These are phyloP conservation scores for Pachyuromys duprasi DNA, from an alignment of 2,797 vertebrate species.

Conservation along the genomic window DNA sequence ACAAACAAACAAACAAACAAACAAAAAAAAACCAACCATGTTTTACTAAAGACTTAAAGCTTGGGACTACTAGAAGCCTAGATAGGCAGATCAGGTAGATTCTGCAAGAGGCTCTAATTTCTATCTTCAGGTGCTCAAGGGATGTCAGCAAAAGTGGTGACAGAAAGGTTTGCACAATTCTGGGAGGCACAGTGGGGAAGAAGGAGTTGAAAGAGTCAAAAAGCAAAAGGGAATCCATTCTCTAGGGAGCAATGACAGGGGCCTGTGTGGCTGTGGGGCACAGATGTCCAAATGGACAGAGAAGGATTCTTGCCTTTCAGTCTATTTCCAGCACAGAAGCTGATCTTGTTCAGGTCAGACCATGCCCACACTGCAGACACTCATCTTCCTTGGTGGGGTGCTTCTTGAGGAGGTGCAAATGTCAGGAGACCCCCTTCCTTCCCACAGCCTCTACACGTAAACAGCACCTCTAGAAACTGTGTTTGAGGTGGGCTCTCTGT, in stretches of 20 bases:
- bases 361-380: neutral
- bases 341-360: neutral
- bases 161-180: neutral
- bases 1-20: too few relatives aligned
- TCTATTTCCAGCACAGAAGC: neutral
- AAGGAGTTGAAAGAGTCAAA: neutral
- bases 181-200: neutral
- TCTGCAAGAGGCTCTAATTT: neutral
- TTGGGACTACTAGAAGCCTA: neutral
- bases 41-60: slow-evolving; percentile 32
- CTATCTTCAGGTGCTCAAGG: neutral
- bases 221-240: neutral
- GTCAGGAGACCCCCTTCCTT: neutral
- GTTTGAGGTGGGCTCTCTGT: neutral
- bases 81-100: neutral
- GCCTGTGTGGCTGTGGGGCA: neutral
- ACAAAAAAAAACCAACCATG: too few relatives aligned
- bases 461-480: neutral
- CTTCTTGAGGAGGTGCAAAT: neutral
- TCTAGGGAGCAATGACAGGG: neutral
- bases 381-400: neutral
- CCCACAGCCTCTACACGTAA: neutral
- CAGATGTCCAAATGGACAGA: neutral
- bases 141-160: neutral
- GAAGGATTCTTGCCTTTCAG: neutral